Base-by-base conservation (phyloP, 2,797 vertebrate species). In the Buphagus erythrorhynchus region DNA sequence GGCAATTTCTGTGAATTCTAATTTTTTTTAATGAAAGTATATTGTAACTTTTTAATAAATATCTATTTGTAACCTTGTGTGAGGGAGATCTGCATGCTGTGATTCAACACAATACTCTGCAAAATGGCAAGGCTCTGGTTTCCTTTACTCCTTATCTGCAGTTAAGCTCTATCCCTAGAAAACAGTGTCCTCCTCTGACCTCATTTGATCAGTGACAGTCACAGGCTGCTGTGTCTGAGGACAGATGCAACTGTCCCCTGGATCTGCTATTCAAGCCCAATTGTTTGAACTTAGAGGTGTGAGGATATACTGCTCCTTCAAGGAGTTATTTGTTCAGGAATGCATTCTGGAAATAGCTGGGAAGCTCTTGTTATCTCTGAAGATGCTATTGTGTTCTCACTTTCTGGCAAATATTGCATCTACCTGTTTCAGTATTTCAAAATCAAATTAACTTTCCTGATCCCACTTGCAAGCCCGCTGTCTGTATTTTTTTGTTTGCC, bases 151-250 rank as follows among this genome's bases (percentile, higher is more conserved):
- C 35, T 28, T 18, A 42, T 42, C 17, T 80, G 38, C 67, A 67
- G 78, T 80, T 74, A 87, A 79, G 51, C 16, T 59, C 4, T 71
- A n/a, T 63, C 45, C 36, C 65, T 51, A 58, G 74, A 80, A 93
- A 89, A 59, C 26, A 65, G 38, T 51, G 42, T 91, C 77, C 57
- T 90, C 26, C 61, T 82, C 63, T 83, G 81, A 85, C 68, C 80
- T 80, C 4, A 0, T n/a, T 9, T 54, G 65, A 46, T 51, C 57
- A 48, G 61, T 14, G 81, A 29, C 49, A 71, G 57, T 16, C 75
- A 54, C 63, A 59, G 35, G 7, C 22, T 63, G 54, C 78, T 72
- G 9, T 36, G 51, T 25, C 65, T 92, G 61, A 40, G 45, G 51
- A 61, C 26, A 57, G 80, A 74, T 20, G 20, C 18, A 57, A 3